Conservation (phyloP, 2,888 invertebrate genomes). For the Criorhina ranunculi region DNA sequence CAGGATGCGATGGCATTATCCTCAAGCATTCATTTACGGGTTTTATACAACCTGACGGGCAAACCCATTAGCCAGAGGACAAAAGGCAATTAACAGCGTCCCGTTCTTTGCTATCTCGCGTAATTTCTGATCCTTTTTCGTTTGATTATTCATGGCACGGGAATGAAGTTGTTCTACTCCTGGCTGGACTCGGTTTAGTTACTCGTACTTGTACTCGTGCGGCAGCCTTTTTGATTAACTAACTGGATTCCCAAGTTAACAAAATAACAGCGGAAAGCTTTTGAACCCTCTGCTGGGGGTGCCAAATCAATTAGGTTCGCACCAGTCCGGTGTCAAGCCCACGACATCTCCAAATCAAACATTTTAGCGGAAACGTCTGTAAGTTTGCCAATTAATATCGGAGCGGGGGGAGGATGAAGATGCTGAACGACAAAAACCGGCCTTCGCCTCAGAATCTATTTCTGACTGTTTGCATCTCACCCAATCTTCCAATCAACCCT, state of each 20-base stretch:
- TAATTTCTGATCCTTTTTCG: constrained; percentile 73
- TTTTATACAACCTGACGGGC: constrained; percentile 75
- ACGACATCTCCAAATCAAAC: constrained; percentile 63
- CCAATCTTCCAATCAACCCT: constrained; percentile 42
- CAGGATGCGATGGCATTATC: constrained; percentile 59
- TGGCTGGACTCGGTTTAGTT: constrained; percentile 22
- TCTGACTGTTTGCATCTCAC: constrained; percentile 10
- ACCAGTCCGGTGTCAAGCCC: constrained; percentile 29
- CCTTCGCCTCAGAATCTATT: constrained; percentile 53
- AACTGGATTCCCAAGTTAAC: constrained; percentile 67
- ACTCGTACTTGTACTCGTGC: constrained; percentile 44
- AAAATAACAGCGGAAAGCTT: constrained; percentile 52
- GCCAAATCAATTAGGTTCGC: constrained; percentile 64
- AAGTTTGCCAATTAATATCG: constrained; percentile 60
- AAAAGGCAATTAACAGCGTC: constrained; percentile 75
- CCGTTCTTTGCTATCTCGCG: constrained; percentile 65
- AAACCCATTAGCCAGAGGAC: constrained; percentile 76
- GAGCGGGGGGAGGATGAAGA: constrained; percentile 24
- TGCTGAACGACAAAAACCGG: constrained; percentile 13
- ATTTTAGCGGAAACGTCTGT: constrained; percentile 32
- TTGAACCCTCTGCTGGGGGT: constrained; percentile 5
- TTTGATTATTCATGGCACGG: constrained; percentile 76
- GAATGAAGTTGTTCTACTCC: constrained; percentile 43
- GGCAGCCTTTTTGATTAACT: constrained; percentile 63
- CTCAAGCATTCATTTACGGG: constrained; percentile 75